These are phyloP conservation scores for Pelodiscus sinensis DNA, from an alignment of 2,113 vertebrate species.

Conservation along the genomic window DNA sequence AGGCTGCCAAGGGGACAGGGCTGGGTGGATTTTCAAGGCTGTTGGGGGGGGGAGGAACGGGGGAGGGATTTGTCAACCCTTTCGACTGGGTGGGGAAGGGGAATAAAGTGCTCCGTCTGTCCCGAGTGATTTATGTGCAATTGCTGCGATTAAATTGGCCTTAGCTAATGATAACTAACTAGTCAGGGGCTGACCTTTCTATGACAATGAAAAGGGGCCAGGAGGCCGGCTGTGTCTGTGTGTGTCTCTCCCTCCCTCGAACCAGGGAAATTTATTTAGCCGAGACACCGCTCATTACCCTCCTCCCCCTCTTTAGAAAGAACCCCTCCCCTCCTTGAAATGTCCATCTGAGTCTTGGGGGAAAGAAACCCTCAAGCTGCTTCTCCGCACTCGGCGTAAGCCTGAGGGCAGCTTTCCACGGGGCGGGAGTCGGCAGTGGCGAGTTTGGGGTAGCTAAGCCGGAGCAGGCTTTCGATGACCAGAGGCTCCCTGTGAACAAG, in stretches of 20 bases:
- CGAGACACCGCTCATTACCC: not conserved
- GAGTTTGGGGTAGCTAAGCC: not conserved
- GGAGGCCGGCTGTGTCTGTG: constrained; percentile 2
- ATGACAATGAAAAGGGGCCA: constrained; percentile 3
- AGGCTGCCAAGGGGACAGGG: not conserved
- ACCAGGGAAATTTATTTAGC: not conserved
- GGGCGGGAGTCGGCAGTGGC: not conserved
- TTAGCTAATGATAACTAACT: constrained; percentile 61
- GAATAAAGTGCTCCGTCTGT: constrained; percentile 25
- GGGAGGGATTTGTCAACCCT: constrained; percentile 41
- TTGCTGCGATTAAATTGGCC: constrained; percentile 62
- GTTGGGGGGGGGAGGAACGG: too few species aligned
- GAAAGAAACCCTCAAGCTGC: not conserved
- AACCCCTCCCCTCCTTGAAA: not conserved
- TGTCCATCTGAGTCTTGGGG: not conserved
- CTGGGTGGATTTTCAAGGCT: not conserved
- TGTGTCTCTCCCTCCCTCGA: not conserved
- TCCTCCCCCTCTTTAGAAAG: not conserved
- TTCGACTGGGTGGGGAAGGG: not conserved
- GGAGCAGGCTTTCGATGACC: not conserved
- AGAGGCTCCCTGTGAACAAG: not conserved
- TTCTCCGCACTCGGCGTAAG: not conserved
- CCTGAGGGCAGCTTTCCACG: not conserved
- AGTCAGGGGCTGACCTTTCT: constrained; percentile 54
- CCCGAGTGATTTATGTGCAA: constrained; percentile 43